Percentiles rank a stretch among this genome's conserved stretches.
Conservation (phyloP, 1,140 invertebrate genomes). For the Kradibia gibbosae region DNA sequence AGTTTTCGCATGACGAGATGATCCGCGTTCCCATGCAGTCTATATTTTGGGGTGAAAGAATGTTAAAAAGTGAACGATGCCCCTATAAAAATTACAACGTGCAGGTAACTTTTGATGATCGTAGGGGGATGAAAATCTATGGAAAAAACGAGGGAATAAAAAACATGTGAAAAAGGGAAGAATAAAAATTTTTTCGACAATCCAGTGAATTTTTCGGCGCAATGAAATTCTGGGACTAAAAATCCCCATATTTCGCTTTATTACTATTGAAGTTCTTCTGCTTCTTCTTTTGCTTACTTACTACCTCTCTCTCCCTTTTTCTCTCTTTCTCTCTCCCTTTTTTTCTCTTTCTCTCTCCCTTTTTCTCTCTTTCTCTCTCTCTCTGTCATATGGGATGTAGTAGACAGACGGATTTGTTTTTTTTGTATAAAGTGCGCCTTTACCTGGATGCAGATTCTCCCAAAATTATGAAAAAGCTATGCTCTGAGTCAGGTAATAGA, state of each 20-base stretch:
- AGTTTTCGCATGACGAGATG: slow-evolving; percentile 34
- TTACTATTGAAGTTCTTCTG: not conserved
- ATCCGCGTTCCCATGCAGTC: slow-evolving; percentile 44
- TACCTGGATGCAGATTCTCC: slow-evolving; percentile 55
- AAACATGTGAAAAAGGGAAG: not conserved
- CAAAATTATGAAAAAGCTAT: slow-evolving; percentile 55
- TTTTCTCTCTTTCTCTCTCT: slow-evolving; percentile 2
- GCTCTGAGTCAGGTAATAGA: slow-evolving; percentile 56
- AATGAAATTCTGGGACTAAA: slow-evolving; percentile 10
- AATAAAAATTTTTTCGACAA: slow-evolving; percentile 34
- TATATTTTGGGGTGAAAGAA: slow-evolving; percentile 47
- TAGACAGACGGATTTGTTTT: not conserved
- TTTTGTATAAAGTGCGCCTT: not conserved
- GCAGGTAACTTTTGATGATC: slow-evolving; percentile 29
- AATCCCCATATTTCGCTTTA: slow-evolving; percentile 10
- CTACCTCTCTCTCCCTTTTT: not conserved
- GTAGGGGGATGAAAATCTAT: slow-evolving; percentile 35
- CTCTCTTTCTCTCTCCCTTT: not conserved
- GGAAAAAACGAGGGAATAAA: slow-evolving; percentile 5
- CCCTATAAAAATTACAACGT: slow-evolving; percentile 28
- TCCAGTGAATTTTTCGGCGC: slow-evolving; percentile 25
- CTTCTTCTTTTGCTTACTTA: not conserved
- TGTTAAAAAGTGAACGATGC: slow-evolving; percentile 43
- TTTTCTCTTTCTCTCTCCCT: not conserved
- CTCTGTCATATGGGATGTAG: not conserved